Percentiles rank a stretch among this genome's conserved stretches.
Conservation (phyloP, 2,797 vertebrate species). For the Galagoides demidoff region DNA sequence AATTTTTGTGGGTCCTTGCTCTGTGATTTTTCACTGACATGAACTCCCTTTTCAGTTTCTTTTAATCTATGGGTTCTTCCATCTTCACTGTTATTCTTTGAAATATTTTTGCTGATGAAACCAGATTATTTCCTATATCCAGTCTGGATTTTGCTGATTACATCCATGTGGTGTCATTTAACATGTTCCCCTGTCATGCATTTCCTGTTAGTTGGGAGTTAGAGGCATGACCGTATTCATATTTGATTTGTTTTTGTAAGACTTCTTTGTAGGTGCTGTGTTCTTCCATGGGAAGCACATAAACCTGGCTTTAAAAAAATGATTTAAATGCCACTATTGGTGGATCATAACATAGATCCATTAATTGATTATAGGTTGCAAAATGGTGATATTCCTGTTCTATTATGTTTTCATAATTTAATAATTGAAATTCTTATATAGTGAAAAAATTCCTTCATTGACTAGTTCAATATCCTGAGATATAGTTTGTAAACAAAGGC, state of each 20-base stretch:
- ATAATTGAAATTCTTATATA: neutral
- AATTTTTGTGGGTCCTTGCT: neutral
- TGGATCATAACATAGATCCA: neutral
- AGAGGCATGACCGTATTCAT: neutral
- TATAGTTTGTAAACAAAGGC: neutral
- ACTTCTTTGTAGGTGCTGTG: neutral
- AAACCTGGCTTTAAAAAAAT: neutral
- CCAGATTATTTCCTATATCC: neutral
- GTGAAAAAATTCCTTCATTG: neutral
- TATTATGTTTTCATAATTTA: neutral
- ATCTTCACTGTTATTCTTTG: neutral
- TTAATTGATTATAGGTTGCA: neutral
- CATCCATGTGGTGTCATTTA: neutral
- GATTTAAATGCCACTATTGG: neutral
- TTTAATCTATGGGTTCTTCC: neutral
- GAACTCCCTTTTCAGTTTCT: neutral
- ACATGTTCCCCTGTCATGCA: neutral
- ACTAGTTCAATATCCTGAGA: neutral
- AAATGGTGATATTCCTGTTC: neutral
- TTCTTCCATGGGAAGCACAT: neutral
- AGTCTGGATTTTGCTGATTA: neutral
- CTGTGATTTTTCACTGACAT: neutral
- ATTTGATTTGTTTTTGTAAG: slow-evolving; percentile 6
- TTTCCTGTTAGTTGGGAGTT: neutral
- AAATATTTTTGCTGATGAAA: neutral